phyloP scores from a whole-genome alignment of 2,888 invertebrate genomes.

The Halocaridina rubra region DNA sequence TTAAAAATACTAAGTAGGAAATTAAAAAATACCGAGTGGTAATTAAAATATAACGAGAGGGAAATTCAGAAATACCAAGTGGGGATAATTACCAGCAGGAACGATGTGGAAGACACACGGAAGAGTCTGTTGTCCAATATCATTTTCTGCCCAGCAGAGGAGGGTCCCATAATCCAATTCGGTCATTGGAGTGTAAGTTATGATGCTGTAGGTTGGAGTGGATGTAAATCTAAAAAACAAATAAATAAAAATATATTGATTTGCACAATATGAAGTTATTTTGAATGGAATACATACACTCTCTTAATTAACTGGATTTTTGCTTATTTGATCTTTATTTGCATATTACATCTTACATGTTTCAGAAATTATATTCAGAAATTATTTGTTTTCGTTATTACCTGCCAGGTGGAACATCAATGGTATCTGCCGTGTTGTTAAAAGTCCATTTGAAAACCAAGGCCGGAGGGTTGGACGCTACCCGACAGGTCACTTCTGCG shows the following conservation, averaged over 20 bases:
- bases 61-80: not conserved
- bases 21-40: not conserved
- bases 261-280: too few species aligned
- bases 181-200: slow-evolving; percentile 56
- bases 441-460: slow-evolving; percentile 83
- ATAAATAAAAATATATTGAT: too few species aligned
- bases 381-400: too few species aligned
- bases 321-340: too few species aligned
- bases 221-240: slow-evolving; percentile 24
- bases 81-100: slow-evolving; percentile 41
- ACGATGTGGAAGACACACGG: slow-evolving; percentile 56
- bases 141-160: slow-evolving; percentile 47
- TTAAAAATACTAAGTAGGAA: not conserved
- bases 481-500: slow-evolving; percentile 52
- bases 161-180: slow-evolving; percentile 56
- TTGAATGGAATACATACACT: too few species aligned
- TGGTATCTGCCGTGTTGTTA: slow-evolving; percentile 86
- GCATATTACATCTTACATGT: too few species aligned
- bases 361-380: too few species aligned
- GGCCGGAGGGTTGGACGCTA: slow-evolving; percentile 42
- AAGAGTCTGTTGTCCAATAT: slow-evolving; percentile 20
- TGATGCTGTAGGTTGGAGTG: slow-evolving; percentile 39
- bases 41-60: not conserved
- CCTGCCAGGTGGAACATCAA: slow-evolving; percentile 65
- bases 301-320: too few species aligned